These are phyloP conservation scores for Atta colombica DNA, from an alignment of 1,140 invertebrate species.

Conservation along the genomic window DNA sequence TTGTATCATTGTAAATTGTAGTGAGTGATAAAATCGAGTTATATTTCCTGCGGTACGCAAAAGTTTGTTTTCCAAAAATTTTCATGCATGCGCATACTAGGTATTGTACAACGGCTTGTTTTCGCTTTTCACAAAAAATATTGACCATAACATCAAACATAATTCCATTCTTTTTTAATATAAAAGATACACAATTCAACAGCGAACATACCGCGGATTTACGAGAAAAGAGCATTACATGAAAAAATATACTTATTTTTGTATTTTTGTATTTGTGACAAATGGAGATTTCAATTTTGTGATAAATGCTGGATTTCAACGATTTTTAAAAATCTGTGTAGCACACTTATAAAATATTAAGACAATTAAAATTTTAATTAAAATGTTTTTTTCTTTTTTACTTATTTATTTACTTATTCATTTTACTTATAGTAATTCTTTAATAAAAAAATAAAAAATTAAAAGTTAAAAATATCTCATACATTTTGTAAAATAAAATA, in stretches of 20 bases:
- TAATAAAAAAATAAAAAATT: neutral
- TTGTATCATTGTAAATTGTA: neutral
- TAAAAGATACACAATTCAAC: neutral
- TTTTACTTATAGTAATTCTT: neutral
- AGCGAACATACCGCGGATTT: slow-evolving; percentile 1
- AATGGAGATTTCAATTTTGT: neutral
- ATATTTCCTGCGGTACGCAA: neutral
- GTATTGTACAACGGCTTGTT: neutral
- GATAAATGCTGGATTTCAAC: slow-evolving; percentile 1
- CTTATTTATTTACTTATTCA: too few relatives aligned
- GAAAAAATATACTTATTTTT: neutral
- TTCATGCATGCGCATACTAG: neutral
- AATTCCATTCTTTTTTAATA: neutral
- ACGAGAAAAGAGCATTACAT: slow-evolving; percentile 30
- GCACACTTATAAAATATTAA: neutral
- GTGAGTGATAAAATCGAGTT: neutral
- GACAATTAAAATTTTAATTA: neutral
- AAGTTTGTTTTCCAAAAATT: slow-evolving; percentile 33
- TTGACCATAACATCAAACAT: slow-evolving; percentile 3
- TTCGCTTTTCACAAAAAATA: slow-evolving; percentile 8
- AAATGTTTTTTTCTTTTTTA: too few relatives aligned
- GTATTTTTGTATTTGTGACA: neutral
- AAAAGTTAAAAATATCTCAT: neutral
- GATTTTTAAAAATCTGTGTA: neutral
- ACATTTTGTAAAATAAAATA: neutral